Evolutionary conservation across 2,113 vertebrate genomes (phyloP), one percentile per base, ranked within the genome.

Genomic region (Rhinopithecus roxellana): DNA sequence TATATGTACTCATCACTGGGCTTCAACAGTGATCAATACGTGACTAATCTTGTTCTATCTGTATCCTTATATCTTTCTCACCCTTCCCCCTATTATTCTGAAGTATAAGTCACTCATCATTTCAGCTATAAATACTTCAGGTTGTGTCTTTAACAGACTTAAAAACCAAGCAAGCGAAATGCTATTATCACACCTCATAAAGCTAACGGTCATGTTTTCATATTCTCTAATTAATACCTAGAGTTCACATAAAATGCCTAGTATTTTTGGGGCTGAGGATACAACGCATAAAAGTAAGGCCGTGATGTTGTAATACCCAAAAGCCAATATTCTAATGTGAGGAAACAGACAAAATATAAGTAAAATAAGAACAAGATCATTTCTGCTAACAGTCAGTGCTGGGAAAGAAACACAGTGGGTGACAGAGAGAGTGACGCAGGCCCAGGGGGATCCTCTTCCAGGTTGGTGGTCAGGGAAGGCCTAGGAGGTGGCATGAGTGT

Each of bases 91-190:
- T 94, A 4, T 14, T 95, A 67, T 96, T 95, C 97, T 93, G 80
- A 92, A 85, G n/a, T 81, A 67, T 59, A 93, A 95, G 52, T 77
- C 45, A 48, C 57, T 94, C n/a, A 6, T 81, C 64, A 57, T 93
- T 92, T 85, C 20, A 40, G 77, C 77, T 89, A 17, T 95, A 94
- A 90, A 81, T 93, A 93, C 43, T 87, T 69, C 61, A 64, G 40
- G 84, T 48, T 84, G 27, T 61, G n/a, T 83, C 59, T 93, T 84
- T 92, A 89, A 87, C 6, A 84, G 69, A 55, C 35, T 79, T 83
- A 22, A 70, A 85, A 94, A 40, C 12, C 25, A 45, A 22, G 20
- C 48, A 86, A 90, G 25, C 55, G 74, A 32, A 92, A 59, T 92
- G n/a, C 40, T n/a, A 77, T 94, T 57, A 81, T 84, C 70, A 84